Evolutionary conservation across 2,797 vertebrate species (phyloP), one percentile per base, ranked within the genome.

Genomic region (Alosa sapidissima): DNA sequence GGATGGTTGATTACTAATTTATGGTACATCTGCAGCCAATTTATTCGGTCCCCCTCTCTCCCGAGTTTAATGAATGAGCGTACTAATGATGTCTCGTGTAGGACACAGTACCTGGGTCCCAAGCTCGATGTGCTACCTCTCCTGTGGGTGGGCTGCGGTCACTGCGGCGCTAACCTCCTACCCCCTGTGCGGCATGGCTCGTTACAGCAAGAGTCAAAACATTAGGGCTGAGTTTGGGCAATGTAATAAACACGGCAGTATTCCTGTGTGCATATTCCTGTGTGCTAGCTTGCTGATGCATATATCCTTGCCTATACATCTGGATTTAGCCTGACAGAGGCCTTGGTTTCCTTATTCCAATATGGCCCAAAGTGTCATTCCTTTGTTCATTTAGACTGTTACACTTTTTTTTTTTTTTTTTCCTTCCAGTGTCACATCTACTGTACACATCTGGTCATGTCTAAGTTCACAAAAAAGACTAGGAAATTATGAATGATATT

Each of bases 1-100:
- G 68, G 68, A 75, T 75, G 68, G 68, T 75, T 75, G 68, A 75
- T 75, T 45, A 75, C 68, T 75, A 75, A 75, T 75, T 75, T 75
- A 75, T 75, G 68, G 36, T 45, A 75, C 68, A 75, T 75, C 68
- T 75, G 68, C 68, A 75, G 68, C 68, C 68, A 75, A 75, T 75
- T 75, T 75, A 75, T 75, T 75, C 68, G 33, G 54, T 55, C 28
- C 14, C 68, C 16, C 68, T 75, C 36, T 75, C 36, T 75, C 68
- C 36, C 14, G 36, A 14, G 68, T 41, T 21, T 75, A 75, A 75
- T 75, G 68, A 75, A 75, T 75, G 68, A 75, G 68, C 6, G 36
- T 14, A 8, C 68, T 75, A 75, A 75, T 75, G 68, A 75, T 75
- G 68, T 75, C 68, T 75, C 68, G 68, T 75, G 68, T 75, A 75